These are phyloP conservation scores for Diloba caeruleocephala DNA, from an alignment of 2,888 invertebrate species.

Conservation along the genomic window DNA sequence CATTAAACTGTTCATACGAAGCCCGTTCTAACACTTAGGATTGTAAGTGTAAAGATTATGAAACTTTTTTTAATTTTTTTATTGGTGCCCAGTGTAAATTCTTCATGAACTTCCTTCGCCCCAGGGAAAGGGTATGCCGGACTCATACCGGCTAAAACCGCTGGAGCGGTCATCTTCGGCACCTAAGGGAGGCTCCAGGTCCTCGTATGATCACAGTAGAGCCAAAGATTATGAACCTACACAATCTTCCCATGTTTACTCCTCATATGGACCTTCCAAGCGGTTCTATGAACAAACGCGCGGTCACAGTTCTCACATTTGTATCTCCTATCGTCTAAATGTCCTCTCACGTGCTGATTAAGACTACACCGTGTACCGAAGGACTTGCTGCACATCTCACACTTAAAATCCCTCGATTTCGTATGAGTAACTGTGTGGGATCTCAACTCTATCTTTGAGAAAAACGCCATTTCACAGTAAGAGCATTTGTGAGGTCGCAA, in stretches of 20 bases:
- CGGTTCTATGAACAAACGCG: constrained; percentile 48
- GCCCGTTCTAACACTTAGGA: no score
- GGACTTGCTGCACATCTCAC: constrained; percentile 46
- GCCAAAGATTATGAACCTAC: constrained; percentile 1
- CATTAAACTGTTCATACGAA: no score
- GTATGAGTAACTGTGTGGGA: constrained; percentile 62
- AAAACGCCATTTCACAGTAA: constrained; percentile 76
- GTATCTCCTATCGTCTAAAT: constrained; percentile 42
- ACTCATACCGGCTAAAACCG: no score
- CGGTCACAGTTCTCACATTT: constrained; percentile 49
- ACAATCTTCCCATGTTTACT: constrained; percentile 49
- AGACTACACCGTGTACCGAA: constrained; percentile 53
- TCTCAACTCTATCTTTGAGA: constrained; percentile 49
- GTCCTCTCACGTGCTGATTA: constrained; percentile 52
- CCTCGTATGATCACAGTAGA: no score
- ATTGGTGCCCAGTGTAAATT: no score
- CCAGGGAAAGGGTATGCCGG: no score
- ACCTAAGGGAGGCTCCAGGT: no score
- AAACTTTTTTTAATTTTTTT: no score
- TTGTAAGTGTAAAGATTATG: no score
- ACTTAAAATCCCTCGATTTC: constrained; percentile 55
- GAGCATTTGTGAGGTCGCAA: constrained; percentile 69
- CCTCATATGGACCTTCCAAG: constrained; percentile 55
- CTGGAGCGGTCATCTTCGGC: no score
- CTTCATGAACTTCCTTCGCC: no score